Evolutionary conservation across 2,113 vertebrate genomes (phyloP).

Genomic region (Cyanistes caeruleus): DNA sequence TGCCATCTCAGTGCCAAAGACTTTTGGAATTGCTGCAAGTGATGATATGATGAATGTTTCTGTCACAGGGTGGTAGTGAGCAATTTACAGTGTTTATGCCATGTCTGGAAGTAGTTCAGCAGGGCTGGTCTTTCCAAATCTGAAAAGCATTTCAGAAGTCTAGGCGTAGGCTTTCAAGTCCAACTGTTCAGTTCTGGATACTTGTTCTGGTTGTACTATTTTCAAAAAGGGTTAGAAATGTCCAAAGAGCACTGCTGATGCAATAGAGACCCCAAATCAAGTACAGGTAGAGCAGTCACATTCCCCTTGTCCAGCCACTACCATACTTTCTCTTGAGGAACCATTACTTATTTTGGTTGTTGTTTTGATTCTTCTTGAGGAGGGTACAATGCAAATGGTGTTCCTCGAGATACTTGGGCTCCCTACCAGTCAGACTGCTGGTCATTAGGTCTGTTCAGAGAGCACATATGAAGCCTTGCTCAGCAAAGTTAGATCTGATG

Average conservation of each 20-base stretch:
- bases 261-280: neutral
- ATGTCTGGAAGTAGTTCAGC: neutral
- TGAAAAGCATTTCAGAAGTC: neutral
- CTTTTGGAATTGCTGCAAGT: neutral
- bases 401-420: neutral
- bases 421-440: neutral
- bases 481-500: neutral
- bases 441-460: neutral
- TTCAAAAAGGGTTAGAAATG: neutral
- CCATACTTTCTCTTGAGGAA: neutral
- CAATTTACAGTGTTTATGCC: neutral
- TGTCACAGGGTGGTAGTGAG: neutral
- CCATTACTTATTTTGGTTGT: neutral
- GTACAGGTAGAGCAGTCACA: neutral
- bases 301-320: neutral
- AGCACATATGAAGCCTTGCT: neutral
- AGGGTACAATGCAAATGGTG: neutral
- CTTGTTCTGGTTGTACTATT: neutral
- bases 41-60: neutral
- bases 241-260: neutral
- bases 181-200: neutral
- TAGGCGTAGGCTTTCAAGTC: neutral
- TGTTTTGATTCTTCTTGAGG: neutral
- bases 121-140: neutral
- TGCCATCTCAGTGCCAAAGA: neutral